Percentiles rank a stretch among this genome's conserved stretches.
These are phyloP conservation scores for Lasiurus borealis DNA, from an alignment of 2,113 vertebrate genomes.

Conservation along the genomic window DNA sequence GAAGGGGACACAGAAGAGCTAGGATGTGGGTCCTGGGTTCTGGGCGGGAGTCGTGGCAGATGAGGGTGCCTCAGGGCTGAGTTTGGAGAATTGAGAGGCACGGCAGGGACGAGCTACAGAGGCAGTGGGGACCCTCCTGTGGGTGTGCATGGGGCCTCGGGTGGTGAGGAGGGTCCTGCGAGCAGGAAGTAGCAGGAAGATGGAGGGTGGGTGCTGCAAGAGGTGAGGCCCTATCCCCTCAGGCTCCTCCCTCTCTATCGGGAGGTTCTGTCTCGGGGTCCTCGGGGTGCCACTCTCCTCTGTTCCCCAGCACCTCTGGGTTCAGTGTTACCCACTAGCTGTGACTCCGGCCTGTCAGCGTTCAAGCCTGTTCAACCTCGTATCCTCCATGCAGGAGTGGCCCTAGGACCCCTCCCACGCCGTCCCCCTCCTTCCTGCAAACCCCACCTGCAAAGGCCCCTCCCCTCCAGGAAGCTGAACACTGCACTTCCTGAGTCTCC, in stretches of 20 bases:
- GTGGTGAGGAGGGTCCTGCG: background rate
- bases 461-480: background rate
- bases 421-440: no score
- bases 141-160: background rate
- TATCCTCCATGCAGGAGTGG: background rate
- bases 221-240: background rate
- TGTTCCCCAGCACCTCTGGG: background rate
- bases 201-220: background rate
- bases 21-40: background rate
- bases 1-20: background rate
- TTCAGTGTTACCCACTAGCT: background rate
- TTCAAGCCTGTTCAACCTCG: background rate
- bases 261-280: background rate
- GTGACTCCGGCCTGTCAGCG: background rate
- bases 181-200: background rate
- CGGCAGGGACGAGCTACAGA: background rate
- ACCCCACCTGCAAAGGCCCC: no score
- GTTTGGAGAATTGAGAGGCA: background rate
- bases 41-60: background rate
- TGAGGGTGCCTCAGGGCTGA: background rate
- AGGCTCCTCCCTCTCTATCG: background rate
- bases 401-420: background rate
- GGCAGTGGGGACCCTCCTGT: background rate
- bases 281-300: background rate
- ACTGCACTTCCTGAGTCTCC: fast-evolving